These are phyloP conservation scores for Aspidapion aeneum DNA, from an alignment of 2,888 invertebrate genomes.

Conservation along the genomic window DNA sequence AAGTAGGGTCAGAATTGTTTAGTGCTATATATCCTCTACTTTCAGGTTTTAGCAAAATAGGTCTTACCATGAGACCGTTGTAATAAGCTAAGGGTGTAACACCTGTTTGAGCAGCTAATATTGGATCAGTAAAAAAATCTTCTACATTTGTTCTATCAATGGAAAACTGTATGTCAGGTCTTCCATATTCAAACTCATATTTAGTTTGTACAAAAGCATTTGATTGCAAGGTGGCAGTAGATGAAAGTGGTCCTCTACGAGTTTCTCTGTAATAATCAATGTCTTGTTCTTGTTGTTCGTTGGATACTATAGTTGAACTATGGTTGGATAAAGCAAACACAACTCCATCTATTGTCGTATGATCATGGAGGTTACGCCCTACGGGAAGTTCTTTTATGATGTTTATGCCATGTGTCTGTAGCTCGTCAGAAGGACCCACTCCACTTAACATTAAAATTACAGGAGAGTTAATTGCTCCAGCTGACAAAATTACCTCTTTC, in stretches of 20 bases:
- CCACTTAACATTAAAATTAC: slow-evolving; percentile 64
- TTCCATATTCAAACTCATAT: slow-evolving; percentile 47
- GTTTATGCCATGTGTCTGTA: slow-evolving; percentile 51
- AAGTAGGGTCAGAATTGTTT: slow-evolving; percentile 66
- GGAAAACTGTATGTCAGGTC: slow-evolving; percentile 65
- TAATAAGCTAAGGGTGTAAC: slow-evolving; percentile 60
- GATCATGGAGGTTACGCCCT: slow-evolving; percentile 72
- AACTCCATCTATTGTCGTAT: slow-evolving; percentile 62
- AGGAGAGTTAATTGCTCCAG: slow-evolving; percentile 60
- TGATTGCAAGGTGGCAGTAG: slow-evolving; percentile 54
- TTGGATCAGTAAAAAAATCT: slow-evolving; percentile 58
- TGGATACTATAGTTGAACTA: slow-evolving; percentile 50
- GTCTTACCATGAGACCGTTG: slow-evolving; percentile 57
- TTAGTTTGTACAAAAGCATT: slow-evolving; percentile 61
- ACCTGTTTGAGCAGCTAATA: slow-evolving; percentile 43
- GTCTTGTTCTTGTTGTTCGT: slow-evolving; percentile 47
- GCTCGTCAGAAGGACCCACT: slow-evolving; percentile 58
- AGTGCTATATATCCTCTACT: slow-evolving; percentile 62
- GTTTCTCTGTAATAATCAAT: slow-evolving; percentile 47
- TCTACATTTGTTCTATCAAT: slow-evolving; percentile 57
- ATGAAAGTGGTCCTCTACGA: slow-evolving; percentile 53
- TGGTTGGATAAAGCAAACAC: slow-evolving; percentile 55
- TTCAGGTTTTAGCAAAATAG: slow-evolving; percentile 59
- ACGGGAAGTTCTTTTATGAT: slow-evolving; percentile 64
- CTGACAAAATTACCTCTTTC: slow-evolving; percentile 61